Evolutionary conservation across 2,888 invertebrate genomes (phyloP), one percentile per base, ranked within the genome.

Genomic region (Hyposoter didymator): DNA sequence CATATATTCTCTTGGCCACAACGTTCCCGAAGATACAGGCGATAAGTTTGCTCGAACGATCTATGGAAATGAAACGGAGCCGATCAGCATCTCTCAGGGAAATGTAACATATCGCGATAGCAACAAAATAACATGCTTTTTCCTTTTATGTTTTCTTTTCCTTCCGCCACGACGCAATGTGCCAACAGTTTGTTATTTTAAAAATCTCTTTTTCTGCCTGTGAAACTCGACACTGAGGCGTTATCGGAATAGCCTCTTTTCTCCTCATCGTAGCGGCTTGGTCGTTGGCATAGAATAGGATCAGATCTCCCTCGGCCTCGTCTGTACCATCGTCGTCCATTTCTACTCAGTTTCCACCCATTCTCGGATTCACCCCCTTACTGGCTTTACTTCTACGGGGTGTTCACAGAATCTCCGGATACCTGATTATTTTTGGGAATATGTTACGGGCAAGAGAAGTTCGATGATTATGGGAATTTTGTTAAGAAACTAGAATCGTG

Each of bases 171-270:
- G 86, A 84, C 39, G 14, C n/a, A 45, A 47, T 59, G 59, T 22
- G 28, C 19, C 47, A 84, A 88, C 87, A 91, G 90, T 91, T 92
- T 92, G 92, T 92, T 92, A 91, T 90, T 90, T 90, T 90, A 86
- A 88, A 91, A 91, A 89, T 90, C 89, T 89, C 89, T 88, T 89
- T 91, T 90, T 85, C 88, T 88, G 87, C 88, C 88, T 88, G 89
- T 89, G 91, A 91, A 92, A 92, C 91, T 90, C 90, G 90, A 92
- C 91, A 89, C 92, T 90, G 89, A 89, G 84, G 87, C 85, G 87
- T 86, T 86, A 84, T 88, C 84, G 84, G 87, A 88, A 88, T 86
- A 89, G 87, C 87, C 87, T 88, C 87, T 88, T 87, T 85, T 86
- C 88, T 87, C 78, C 82, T 84, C 86, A 85, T 88, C 87, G 80